Evolutionary conservation across 2,113 vertebrate genomes (phyloP).

Genomic region (Thunnus maccoyii): DNA sequence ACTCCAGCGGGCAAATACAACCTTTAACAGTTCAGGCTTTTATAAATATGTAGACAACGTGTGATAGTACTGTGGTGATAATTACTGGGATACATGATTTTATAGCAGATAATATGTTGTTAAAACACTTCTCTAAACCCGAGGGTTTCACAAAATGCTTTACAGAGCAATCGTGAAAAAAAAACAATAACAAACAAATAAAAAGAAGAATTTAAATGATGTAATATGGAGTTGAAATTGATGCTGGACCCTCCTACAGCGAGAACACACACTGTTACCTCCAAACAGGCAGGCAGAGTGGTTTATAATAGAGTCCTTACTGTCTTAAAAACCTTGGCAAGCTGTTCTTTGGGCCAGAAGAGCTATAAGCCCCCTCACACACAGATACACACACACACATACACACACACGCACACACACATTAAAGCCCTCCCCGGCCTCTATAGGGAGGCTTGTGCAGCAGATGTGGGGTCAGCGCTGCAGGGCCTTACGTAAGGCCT

Average conservation of each 20-base stretch:
- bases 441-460: constrained; percentile 48
- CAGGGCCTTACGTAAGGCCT: constrained; percentile 64
- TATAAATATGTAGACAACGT: constrained; percentile 5
- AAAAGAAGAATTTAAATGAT: constrained; percentile 35
- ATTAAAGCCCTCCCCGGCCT: constrained; percentile 13
- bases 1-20: neutral
- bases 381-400: constrained; percentile 25
- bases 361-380: constrained; percentile 14
- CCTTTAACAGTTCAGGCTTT: neutral
- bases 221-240: constrained; percentile 21
- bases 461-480: constrained; percentile 71
- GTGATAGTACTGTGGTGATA: neutral
- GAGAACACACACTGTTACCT: constrained; percentile 7
- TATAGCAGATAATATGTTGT: constrained; percentile 6
- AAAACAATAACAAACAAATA: constrained; percentile 32
- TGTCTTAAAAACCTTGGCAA: constrained; percentile 43
- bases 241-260: constrained; percentile 13
- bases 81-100: constrained; percentile 14
- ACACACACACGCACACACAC: constrained; percentile 32
- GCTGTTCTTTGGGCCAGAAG: constrained; percentile 38
- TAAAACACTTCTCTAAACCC: constrained; percentile 18
- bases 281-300: constrained; percentile 29
- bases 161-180: neutral
- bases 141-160: neutral
- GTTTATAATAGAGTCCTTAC: constrained; percentile 48